phyloP scores from a whole-genome alignment of 2,888 invertebrate genomes.

The Luffia ferchaultella region DNA sequence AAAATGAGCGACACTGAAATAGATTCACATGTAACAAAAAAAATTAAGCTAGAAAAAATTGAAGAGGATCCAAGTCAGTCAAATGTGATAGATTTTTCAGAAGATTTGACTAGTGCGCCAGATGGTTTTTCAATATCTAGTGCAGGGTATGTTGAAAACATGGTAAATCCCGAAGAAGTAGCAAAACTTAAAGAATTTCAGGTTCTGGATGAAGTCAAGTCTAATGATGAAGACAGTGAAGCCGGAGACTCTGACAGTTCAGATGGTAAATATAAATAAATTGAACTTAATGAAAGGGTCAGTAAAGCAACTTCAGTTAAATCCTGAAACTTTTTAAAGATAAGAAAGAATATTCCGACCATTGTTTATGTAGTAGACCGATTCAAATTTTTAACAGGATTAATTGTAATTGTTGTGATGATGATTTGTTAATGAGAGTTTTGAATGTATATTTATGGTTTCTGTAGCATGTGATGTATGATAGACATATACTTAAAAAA shows the following conservation, averaged over 20 bases:
- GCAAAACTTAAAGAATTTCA: conserved; percentile 45
- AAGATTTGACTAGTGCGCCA: not conserved
- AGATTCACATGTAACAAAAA: not conserved
- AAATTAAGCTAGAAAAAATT: not conserved
- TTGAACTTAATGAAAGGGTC: not conserved
- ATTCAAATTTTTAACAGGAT: too few species aligned
- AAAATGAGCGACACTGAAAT: not conserved
- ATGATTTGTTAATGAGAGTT: too few species aligned
- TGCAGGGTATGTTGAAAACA: conserved; percentile 8
- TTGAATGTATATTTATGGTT: too few species aligned
- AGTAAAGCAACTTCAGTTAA: not conserved
- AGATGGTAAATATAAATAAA: conserved; percentile 25
- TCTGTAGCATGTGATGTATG: too few species aligned
- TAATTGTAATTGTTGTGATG: too few species aligned
- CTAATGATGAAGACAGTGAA: conserved; percentile 47
- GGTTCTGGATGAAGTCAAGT: conserved; percentile 51
- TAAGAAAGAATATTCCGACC: not conserved
- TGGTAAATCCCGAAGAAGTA: conserved; percentile 35
- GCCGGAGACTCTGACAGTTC: conserved; percentile 42
- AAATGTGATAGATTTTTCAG: not conserved
- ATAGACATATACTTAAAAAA: too few species aligned
- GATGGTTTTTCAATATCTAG: not conserved
- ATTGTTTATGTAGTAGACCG: too few species aligned
- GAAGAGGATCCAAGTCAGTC: not conserved
- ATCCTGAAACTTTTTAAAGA: not conserved